Evolutionary conservation across 37 sponge, comb jelly and placozoan genomes (phyloP).

Genomic region (Halisarca cf. caerulea): DNA sequence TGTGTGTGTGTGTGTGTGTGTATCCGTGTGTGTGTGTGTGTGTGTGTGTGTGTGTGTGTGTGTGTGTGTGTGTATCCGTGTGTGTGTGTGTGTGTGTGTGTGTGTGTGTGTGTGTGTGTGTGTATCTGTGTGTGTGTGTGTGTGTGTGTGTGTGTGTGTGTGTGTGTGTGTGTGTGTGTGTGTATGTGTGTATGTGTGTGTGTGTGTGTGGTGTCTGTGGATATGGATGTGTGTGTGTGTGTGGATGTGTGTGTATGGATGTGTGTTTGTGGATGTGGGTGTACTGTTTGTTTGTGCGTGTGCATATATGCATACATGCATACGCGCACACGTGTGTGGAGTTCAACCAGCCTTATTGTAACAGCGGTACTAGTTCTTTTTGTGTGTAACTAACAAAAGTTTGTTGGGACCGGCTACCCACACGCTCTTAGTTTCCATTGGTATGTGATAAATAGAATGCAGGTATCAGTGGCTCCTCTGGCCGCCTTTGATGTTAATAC

Average conservation of each 20-base stretch:
- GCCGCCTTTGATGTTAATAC: no score
- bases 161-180: neutral
- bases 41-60: constrained; percentile 1
- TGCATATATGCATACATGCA: neutral
- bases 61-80: constrained; percentile 19
- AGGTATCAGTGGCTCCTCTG: no score
- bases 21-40: constrained; percentile 11
- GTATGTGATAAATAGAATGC: no score
- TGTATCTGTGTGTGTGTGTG: neutral
- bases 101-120: constrained; percentile 28
- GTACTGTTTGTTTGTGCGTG: no score
- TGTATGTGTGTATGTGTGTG: no score
- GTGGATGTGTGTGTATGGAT: no score
- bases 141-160: constrained; percentile 10
- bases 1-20: constrained; percentile 25
- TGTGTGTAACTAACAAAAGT: no score
- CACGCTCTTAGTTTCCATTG: no score
- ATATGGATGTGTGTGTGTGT: neutral
- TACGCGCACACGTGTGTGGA: neutral
- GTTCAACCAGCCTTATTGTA: no score
- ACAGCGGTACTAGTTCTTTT: no score
- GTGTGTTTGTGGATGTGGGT: no score
- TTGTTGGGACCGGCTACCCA: no score
- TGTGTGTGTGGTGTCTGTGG: neutral
- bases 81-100: constrained; percentile 30